Evolutionary conservation across 2,888 invertebrate species (phyloP), one percentile per base, ranked within the genome.

Genomic region (Parnassius smintheus): DNA sequence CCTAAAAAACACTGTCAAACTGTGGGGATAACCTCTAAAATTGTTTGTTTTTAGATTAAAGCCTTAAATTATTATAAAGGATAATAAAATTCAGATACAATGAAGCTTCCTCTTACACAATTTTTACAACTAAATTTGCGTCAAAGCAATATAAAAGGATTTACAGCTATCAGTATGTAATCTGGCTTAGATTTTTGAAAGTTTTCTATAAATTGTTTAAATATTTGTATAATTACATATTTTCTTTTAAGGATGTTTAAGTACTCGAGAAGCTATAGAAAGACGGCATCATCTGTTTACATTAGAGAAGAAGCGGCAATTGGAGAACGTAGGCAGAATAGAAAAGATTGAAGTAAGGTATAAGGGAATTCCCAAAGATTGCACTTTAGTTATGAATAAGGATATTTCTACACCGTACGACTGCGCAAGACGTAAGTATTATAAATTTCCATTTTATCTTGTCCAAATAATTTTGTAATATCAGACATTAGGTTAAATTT

Each of bases 311-410:
- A 93, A 94, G 67, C 92, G 95, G 0, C 98, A 98, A 80, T 80
- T 85, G 53, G 93, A 94, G 45, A 88, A 93, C 12, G 92, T 98
- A 10, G 97, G 97, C 0, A 93, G 98, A 76, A 92, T 99, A 65
- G 97, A 98, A 77, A 99, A 99, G 91, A 97, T 99, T 61, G 94
- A 96, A 85, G 96, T 99, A 0, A 93, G 94, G 65, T 97, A 96
- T 79, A 92, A 94, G 70, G 97, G 97, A 0, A 78, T 94, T 0
- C 95, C 96, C 0, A 94, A 96, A 75, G 94, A 95, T 72, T 93
- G 94, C 35, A 94, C 94, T 1, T 83, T 99, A 62, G 81, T 96
- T 25, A 98, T 99, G 98, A 99, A 99, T 82, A 97, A 96, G 80
- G 92, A 94, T 69, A 85, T 99, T 9, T 99, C 99, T 0, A 98